These are phyloP conservation scores for Origma solitaria DNA, from an alignment of 2,113 vertebrate genomes.

Conservation along the genomic window DNA sequence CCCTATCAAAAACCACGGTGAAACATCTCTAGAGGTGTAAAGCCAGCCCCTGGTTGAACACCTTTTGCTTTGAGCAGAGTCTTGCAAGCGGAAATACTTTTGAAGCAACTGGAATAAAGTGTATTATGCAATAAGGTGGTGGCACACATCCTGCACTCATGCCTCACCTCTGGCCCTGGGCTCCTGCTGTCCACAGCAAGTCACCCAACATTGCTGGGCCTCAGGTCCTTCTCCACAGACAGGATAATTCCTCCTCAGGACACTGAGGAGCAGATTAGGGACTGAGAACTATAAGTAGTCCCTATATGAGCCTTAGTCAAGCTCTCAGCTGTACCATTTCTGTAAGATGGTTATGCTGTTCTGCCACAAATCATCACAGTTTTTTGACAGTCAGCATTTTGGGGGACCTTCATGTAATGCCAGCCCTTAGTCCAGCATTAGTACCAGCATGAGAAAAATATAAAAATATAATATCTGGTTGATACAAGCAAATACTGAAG, in stretches of 20 bases:
- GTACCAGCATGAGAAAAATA: background rate
- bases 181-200: background rate
- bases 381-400: background rate
- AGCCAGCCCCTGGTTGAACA: background rate
- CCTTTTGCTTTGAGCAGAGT: background rate
- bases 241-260: background rate
- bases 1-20: rapidly evolving
- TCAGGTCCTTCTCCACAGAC: rapidly evolving
- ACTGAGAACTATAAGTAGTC: background rate
- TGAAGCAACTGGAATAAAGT: background rate
- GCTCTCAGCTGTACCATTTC: background rate
- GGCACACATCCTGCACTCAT: rapidly evolving
- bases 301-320: background rate
- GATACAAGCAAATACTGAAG: background rate
- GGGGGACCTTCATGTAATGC: background rate
- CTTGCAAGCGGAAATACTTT: background rate
- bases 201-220: rapidly evolving
- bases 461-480: background rate
- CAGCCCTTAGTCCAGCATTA: background rate
- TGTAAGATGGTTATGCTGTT: background rate
- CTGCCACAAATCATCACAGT: background rate
- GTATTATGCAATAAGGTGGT: rapidly evolving
- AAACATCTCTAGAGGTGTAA: background rate
- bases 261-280: background rate
- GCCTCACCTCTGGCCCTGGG: background rate